Conservation (phyloP, 2,113 vertebrate species). For the Actinemys pallida region DNA sequence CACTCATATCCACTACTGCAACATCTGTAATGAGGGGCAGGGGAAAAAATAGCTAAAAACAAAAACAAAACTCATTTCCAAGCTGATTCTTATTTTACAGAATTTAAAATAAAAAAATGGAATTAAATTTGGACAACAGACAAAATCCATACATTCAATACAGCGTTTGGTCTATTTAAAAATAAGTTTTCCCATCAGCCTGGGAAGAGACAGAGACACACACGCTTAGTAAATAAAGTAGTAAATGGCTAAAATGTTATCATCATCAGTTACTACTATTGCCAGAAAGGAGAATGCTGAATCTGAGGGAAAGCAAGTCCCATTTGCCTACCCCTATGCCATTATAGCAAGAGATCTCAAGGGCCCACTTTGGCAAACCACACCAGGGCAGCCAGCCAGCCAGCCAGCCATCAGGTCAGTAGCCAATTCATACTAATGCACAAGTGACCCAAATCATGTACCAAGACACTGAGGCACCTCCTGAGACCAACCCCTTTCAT, state of each 20-base stretch:
- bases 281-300: neutral
- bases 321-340: neutral
- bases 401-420: neutral
- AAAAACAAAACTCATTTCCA: neutral
- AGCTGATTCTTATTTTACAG: fast-evolving
- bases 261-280: neutral
- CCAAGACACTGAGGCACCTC: neutral
- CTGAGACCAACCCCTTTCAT: neutral
- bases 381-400: neutral
- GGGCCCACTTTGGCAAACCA: neutral
- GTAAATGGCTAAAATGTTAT: neutral
- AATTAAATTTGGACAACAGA: neutral
- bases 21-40: slow-evolving; percentile 84
- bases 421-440: neutral
- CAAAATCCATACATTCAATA: neutral
- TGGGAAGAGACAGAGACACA: neutral
- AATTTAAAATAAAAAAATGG: slow-evolving; percentile 13
- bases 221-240: neutral
- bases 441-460: neutral
- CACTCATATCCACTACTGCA: slow-evolving; percentile 96
- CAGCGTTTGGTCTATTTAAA: neutral
- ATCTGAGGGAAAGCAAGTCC: neutral
- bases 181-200: neutral
- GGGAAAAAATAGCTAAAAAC: neutral
- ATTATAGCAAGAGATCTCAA: neutral